phyloP scores from a whole-genome alignment of 2,888 invertebrate genomes.

The Ormyrus rosae region DNA sequence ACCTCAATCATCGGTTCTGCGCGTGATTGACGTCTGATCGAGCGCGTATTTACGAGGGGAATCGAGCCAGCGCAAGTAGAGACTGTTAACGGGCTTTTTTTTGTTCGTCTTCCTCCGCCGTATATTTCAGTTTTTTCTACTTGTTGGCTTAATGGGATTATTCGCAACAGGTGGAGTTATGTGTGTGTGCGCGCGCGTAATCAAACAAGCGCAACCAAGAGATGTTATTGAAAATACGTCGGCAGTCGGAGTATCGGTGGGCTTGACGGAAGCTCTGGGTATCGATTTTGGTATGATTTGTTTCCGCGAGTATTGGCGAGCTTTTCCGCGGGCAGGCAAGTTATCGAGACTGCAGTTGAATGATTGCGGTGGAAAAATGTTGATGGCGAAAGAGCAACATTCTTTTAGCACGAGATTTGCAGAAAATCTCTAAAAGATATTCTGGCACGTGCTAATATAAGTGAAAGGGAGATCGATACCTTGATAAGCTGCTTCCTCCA shows the following conservation, averaged over 20 bases:
- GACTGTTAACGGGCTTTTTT: not conserved
- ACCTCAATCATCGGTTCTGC: conserved; percentile 20
- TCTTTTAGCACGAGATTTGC: too few relatives aligned
- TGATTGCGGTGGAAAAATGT: too few relatives aligned
- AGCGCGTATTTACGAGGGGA: not conserved
- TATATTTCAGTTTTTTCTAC: too few relatives aligned
- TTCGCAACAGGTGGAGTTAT: conserved; percentile 3
- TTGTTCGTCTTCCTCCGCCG: too few relatives aligned
- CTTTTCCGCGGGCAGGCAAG: not conserved
- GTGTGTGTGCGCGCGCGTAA: not conserved
- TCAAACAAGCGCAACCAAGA: not conserved
- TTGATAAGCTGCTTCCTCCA: too few relatives aligned
- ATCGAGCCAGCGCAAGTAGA: not conserved
- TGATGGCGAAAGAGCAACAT: too few relatives aligned
- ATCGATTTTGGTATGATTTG: conserved; percentile 4
- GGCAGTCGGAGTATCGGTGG: not conserved
- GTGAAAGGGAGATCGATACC: too few relatives aligned
- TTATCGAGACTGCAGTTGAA: not conserved
- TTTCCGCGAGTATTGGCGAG: not conserved
- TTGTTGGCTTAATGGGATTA: not conserved
- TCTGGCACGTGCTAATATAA: too few relatives aligned
- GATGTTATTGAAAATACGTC: not conserved
- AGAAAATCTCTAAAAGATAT: too few relatives aligned
- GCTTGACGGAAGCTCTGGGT: not conserved
- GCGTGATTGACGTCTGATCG: conserved; percentile 21